Evolutionary conservation across 2,888 invertebrate species (phyloP).

Genomic region (Cosmopolites sordidus): DNA sequence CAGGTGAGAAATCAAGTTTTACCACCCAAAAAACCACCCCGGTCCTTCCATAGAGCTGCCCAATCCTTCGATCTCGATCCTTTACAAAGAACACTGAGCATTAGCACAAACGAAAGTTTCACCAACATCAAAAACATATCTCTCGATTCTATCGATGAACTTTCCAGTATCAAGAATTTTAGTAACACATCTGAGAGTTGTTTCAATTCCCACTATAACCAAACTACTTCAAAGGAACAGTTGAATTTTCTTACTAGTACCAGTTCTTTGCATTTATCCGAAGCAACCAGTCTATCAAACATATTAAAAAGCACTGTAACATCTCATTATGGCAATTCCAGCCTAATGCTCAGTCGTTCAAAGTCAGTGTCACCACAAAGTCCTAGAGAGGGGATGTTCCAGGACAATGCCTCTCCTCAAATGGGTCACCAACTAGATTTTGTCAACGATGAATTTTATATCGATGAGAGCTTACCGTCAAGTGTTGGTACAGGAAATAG

Average conservation of each 20-base stretch:
- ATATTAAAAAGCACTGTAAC: slow-evolving; percentile 11
- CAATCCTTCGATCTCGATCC: slow-evolving; percentile 20
- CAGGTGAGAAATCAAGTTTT: slow-evolving; percentile 21
- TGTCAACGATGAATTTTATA: slow-evolving; percentile 78
- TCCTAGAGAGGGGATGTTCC: slow-evolving; percentile 30
- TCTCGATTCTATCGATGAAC: slow-evolving; percentile 45
- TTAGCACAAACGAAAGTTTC: slow-evolving; percentile 43
- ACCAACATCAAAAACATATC: slow-evolving; percentile 46
- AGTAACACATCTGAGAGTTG: slow-evolving; percentile 42
- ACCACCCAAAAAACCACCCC: slow-evolving; percentile 50
- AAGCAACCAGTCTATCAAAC: slow-evolving; percentile 14
- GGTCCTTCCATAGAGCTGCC: slow-evolving; percentile 42
- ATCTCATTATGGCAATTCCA: slow-evolving; percentile 19
- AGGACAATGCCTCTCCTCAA: slow-evolving; percentile 32
- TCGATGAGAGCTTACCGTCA: slow-evolving; percentile 83
- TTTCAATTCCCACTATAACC: slow-evolving; percentile 44
- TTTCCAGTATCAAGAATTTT: slow-evolving; percentile 41
- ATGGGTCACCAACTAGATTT: slow-evolving; percentile 58
- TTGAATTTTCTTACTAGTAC: slow-evolving; percentile 9
- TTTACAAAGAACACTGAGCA: slow-evolving; percentile 44
- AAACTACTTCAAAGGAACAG: slow-evolving; percentile 14
- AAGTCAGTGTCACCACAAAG: slow-evolving; percentile 41
- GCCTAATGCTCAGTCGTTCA: slow-evolving; percentile 34
- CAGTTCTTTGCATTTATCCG: slow-evolving; percentile 18
- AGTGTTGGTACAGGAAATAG: slow-evolving; percentile 58